phyloP scores from a whole-genome alignment of 2,797 vertebrate species.

The Lagorchestes hirsutus region DNA sequence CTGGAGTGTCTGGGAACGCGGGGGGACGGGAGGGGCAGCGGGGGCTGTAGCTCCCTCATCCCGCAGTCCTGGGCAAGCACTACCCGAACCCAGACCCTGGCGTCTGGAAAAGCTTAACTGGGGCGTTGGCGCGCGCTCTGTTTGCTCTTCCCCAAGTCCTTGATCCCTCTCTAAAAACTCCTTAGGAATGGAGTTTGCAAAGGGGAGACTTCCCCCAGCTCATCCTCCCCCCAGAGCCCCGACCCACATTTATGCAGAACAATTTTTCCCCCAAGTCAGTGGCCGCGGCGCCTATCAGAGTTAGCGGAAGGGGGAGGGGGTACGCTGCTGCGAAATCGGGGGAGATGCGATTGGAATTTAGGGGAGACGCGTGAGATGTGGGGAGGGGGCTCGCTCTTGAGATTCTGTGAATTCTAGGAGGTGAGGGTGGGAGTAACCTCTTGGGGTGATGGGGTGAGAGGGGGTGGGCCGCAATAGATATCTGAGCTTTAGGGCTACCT shows the following conservation, averaged over 20 bases:
- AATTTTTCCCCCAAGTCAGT: not conserved
- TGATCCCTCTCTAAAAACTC: constrained; percentile 46
- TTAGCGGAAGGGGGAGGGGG: not conserved
- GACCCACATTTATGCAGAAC: not conserved
- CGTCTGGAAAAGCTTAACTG: not conserved
- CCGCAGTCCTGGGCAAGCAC: not conserved
- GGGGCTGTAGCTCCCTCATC: constrained; percentile 3
- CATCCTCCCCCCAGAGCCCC: not conserved
- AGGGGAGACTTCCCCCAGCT: not conserved
- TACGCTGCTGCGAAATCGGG: not conserved
- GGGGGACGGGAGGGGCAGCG: not conserved
- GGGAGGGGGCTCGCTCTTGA: not conserved
- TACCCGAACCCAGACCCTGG: not conserved
- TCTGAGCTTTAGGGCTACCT: not conserved
- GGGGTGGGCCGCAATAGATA: not conserved
- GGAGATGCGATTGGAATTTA: not conserved
- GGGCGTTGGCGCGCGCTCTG: not conserved
- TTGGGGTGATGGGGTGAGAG: too few species aligned
- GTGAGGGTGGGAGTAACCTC: fast-evolving
- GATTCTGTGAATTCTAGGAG: too few species aligned
- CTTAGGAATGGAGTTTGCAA: not conserved
- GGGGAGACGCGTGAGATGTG: not conserved
- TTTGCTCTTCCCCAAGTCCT: constrained; percentile 62
- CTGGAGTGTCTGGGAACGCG: not conserved
- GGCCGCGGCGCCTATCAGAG: fast-evolving